Percentiles rank a stretch among this genome's conserved stretches.
Evolutionary conservation across 2,888 invertebrate genomes (phyloP).

Genomic region (Cryptocephalus moraei): DNA sequence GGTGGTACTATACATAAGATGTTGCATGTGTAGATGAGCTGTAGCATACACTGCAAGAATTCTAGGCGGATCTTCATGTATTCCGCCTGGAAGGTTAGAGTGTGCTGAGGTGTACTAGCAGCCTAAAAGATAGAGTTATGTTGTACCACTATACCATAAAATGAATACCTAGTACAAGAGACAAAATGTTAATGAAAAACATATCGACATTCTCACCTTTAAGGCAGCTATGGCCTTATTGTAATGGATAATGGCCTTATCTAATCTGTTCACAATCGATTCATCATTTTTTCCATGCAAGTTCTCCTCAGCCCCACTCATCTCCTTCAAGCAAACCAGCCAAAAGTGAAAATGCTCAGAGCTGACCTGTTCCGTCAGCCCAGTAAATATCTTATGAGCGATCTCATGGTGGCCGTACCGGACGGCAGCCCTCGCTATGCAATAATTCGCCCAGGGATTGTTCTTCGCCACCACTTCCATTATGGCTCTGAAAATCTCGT

Average conservation of each 20-base stretch:
- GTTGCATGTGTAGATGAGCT: constrained; percentile 58
- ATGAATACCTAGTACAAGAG: no score
- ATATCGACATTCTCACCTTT: constrained; percentile 36
- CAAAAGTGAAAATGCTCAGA: constrained; percentile 86
- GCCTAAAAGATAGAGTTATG: constrained; percentile 39
- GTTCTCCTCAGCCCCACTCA: constrained; percentile 63
- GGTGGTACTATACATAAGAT: constrained; percentile 84
- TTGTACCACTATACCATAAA: no score
- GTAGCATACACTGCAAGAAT: constrained; percentile 57
- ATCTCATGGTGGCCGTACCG: constrained; percentile 60
- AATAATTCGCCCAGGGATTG: constrained; percentile 77
- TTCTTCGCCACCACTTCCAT: constrained; percentile 40
- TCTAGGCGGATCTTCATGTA: constrained; percentile 66
- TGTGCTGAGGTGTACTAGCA: constrained; percentile 53
- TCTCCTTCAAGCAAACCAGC: constrained; percentile 68
- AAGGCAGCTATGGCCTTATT: constrained; percentile 54
- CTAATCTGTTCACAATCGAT: constrained; percentile 40
- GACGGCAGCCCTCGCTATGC: constrained; percentile 77
- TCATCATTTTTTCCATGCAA: constrained; percentile 39
- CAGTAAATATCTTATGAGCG: constrained; percentile 46
- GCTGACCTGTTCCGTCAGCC: constrained; percentile 50
- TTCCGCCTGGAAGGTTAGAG: constrained; percentile 63
- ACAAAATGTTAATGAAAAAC: neutral
- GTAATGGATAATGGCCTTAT: constrained; percentile 49
- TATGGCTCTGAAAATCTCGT: constrained; percentile 47